phyloP scores from a whole-genome alignment of 92 coral and sea anemone species.

The Galaxea fascicularis region DNA sequence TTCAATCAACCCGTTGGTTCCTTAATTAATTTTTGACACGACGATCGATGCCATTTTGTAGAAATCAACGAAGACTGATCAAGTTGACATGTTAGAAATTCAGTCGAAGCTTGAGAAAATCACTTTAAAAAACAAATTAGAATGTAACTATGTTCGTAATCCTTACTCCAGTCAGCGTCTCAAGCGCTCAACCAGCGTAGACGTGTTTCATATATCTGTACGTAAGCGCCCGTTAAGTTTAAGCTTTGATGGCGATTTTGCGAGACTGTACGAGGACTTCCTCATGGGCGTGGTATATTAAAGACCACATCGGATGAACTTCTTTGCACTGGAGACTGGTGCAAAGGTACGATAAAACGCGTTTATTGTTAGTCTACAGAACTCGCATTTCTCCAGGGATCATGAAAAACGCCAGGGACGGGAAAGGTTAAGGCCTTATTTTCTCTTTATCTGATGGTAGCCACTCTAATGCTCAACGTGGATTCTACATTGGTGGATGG shows the following conservation, averaged over 20 bases:
- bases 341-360: conserved; percentile 46
- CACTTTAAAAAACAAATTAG: not conserved
- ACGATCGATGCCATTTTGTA: not conserved
- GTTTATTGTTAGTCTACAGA: not conserved
- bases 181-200: conserved; percentile 10
- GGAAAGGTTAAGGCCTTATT: conserved; percentile 56
- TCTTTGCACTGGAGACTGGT: conserved; percentile 75
- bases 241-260: too few relatives aligned
- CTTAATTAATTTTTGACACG: too few relatives aligned
- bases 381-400: too few relatives aligned
- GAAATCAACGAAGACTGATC: not conserved
- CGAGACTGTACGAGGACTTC: not conserved
- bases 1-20: too few relatives aligned
- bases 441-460: not conserved
- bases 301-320: conserved; percentile 39
- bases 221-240: not conserved
- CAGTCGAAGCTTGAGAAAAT: conserved; percentile 18
- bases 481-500: conserved; percentile 67
- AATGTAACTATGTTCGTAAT: conserved; percentile 15
- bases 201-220: not conserved
- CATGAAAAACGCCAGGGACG: conserved; percentile 71
- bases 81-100: not conserved
- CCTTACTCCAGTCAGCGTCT: not conserved
- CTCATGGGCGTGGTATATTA: conserved; percentile 70
- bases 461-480: conserved; percentile 7